Evolutionary conservation across 2,888 invertebrate genomes (phyloP).

Genomic region (Archips crataeganus): DNA sequence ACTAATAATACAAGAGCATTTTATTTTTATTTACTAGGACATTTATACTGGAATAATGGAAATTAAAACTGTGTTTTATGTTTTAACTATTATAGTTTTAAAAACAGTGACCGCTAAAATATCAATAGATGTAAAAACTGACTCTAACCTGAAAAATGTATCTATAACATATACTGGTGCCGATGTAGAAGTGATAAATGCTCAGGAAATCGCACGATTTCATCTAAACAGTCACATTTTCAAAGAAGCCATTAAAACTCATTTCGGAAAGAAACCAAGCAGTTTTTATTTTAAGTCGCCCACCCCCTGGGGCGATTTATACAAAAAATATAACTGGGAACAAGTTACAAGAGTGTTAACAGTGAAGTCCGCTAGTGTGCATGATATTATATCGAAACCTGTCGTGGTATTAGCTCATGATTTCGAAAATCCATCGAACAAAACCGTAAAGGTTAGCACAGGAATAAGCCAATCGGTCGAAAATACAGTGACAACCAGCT

Average conservation of each 20-base stretch:
- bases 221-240: conserved; percentile 55
- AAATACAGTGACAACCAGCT: conserved; percentile 66
- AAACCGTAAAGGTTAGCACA: conserved; percentile 70
- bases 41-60: conserved; percentile 8
- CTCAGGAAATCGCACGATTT: conserved; percentile 63
- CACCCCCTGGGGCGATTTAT: conserved; percentile 76
- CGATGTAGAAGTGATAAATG: conserved; percentile 55
- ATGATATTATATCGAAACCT: conserved; percentile 52
- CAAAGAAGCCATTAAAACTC: conserved; percentile 55
- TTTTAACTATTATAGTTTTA: neutral
- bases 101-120: conserved; percentile 55
- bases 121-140: conserved; percentile 54
- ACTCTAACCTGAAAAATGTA: conserved; percentile 50
- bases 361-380: conserved; percentile 60
- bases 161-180: conserved; percentile 57
- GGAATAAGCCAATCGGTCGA: conserved; percentile 70
- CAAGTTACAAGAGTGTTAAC: conserved; percentile 60
- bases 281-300: conserved; percentile 66
- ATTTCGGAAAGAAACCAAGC: conserved; percentile 60
- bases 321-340: conserved; percentile 67
- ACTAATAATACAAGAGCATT: neutral
- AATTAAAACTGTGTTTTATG: neutral
- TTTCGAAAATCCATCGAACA: conserved; percentile 66
- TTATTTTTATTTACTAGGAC: neutral
- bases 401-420: conserved; percentile 62